These are phyloP conservation scores for Siderastrea radians DNA, from an alignment of 92 coral and sea anemone genomes.

Conservation along the genomic window DNA sequence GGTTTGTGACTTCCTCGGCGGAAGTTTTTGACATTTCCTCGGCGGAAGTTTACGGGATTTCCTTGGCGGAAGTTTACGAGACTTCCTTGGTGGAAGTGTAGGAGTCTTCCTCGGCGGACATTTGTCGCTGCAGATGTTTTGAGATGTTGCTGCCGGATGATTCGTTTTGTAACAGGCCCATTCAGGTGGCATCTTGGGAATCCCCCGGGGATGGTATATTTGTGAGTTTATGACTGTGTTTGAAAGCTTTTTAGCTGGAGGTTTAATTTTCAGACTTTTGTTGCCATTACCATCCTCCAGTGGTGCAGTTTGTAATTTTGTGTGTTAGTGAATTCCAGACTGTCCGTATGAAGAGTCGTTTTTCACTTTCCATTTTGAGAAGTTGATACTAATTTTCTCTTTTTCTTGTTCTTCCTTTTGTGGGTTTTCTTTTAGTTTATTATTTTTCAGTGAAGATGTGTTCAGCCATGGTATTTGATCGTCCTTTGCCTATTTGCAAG, in stretches of 20 bases:
- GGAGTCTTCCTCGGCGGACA: no score
- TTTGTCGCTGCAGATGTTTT: no score
- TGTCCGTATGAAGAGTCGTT: background rate
- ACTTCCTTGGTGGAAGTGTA: no score
- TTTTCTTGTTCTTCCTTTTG: background rate
- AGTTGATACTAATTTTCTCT: no score
- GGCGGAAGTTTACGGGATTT: no score
- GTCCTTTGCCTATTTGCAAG: constrained; percentile 5
- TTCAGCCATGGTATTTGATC: constrained; percentile 18
- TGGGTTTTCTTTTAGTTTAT: background rate
- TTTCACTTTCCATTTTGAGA: background rate
- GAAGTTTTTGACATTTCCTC: no score
- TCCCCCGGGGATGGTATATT: background rate
- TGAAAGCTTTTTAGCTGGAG: background rate
- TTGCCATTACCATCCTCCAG: background rate
- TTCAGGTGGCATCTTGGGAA: background rate
- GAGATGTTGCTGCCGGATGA: no score
- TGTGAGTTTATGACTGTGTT: background rate
- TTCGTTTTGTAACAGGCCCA: no score
- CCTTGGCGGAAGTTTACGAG: no score
- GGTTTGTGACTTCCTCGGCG: no score
- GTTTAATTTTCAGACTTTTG: constrained; percentile 16
- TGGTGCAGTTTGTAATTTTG: background rate
- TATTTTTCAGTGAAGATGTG: constrained; percentile 20
- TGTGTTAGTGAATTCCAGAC: background rate